Evolutionary conservation across 2,797 vertebrate species (phyloP).

Genomic region (Siniperca scherzeri): DNA sequence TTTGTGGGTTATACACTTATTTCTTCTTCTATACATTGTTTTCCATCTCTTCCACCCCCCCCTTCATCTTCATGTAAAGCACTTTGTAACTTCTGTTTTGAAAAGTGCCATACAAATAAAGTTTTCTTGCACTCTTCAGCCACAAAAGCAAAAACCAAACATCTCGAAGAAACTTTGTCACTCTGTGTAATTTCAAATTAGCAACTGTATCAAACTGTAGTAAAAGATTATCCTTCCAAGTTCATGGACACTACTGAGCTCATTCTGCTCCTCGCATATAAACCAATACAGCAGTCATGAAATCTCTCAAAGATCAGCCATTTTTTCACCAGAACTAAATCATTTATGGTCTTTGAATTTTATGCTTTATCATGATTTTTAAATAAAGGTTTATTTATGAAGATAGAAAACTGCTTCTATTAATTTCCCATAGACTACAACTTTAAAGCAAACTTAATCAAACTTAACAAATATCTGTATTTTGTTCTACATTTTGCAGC

Average conservation of each 20-base stretch:
- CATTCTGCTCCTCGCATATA: neutral
- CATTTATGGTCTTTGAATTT: neutral
- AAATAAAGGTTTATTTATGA: neutral
- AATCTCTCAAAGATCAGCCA: neutral
- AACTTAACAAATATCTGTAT: neutral
- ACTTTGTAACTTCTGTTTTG: neutral
- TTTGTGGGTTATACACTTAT: neutral
- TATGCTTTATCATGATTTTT: neutral
- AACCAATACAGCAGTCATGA: neutral
- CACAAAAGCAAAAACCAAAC: neutral
- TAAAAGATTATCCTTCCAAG: neutral
- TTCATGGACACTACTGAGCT: neutral
- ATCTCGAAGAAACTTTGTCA: neutral
- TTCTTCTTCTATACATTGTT: neutral
- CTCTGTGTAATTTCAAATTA: neutral
- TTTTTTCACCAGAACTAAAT: neutral
- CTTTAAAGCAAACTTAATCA: too few species aligned
- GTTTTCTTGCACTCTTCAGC: fast-evolving
- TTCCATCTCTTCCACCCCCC: neutral
- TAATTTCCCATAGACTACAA: neutral
- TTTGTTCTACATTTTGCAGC: neutral
- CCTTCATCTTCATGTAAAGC: neutral
- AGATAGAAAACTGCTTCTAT: neutral
- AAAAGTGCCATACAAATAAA: neutral
- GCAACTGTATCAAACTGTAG: neutral